Evolutionary conservation across 2,888 invertebrate species (phyloP).

Genomic region (Nemoura dubitans): DNA sequence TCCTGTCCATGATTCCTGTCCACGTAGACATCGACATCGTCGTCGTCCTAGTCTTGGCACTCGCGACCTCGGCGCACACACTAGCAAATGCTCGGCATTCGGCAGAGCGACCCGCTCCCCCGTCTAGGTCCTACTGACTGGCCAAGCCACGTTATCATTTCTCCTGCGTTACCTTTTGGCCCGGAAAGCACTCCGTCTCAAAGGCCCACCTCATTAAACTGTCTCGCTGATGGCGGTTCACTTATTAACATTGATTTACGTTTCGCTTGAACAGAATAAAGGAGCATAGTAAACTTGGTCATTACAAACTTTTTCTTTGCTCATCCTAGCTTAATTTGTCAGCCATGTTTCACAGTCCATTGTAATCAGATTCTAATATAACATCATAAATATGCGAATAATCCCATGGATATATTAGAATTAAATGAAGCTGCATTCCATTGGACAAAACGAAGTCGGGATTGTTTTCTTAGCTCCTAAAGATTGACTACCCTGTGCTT

Average conservation of each 20-base stretch:
- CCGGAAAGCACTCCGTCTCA: not conserved
- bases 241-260: not conserved
- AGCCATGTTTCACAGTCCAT: not conserved
- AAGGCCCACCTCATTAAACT: not conserved
- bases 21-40: not conserved
- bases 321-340: not conserved
- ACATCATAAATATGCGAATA: not conserved
- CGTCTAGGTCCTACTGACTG: not conserved
- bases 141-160: not conserved
- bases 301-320: not conserved
- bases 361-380: not conserved
- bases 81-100: no score
- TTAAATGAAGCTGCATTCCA: not conserved
- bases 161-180: not conserved
- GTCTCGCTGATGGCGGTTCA: not conserved
- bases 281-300: not conserved
- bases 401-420: not conserved
- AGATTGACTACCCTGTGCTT: not conserved
- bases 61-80: not conserved
- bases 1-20: conserved; percentile 29
- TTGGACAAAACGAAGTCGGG: not conserved
- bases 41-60: conserved; percentile 23
- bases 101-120: not conserved
- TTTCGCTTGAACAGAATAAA: not conserved
- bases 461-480: not conserved